phyloP scores from a whole-genome alignment of 2,113 vertebrate genomes.

The Pongo abelii region DNA sequence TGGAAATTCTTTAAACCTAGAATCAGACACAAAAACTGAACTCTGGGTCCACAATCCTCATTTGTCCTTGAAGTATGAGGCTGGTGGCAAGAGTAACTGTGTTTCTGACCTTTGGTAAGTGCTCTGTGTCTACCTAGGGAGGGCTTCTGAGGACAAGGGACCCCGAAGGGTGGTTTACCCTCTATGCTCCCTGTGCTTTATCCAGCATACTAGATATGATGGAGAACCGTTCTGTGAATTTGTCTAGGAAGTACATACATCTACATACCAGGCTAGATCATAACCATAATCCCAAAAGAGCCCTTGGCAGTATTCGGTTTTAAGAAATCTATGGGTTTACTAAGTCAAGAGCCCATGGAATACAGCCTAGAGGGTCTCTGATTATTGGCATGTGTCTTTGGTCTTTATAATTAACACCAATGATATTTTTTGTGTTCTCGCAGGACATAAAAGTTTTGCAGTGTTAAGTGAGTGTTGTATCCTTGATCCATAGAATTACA shows the following conservation, averaged over 20 bases:
- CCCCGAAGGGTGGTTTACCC: too few relatives aligned
- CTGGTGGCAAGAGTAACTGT: background rate
- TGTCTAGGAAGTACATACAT: background rate
- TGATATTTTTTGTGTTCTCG: background rate
- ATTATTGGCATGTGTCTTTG: background rate
- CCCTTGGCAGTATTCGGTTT: background rate
- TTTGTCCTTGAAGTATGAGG: background rate
- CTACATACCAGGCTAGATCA: background rate
- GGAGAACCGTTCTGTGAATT: background rate
- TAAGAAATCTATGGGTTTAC: background rate
- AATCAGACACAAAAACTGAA: background rate
- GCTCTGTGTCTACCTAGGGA: background rate
- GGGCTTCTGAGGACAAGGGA: background rate
- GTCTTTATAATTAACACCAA: background rate
- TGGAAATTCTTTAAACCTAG: background rate
- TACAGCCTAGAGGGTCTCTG: background rate
- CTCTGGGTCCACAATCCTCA: rapidly evolving
- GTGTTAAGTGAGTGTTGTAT: background rate
- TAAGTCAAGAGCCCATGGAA: background rate
- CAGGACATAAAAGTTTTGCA: background rate
- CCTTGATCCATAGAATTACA: background rate
- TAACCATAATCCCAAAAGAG: background rate
- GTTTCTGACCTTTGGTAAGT: background rate
- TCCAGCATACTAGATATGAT: background rate
- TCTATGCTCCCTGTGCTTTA: background rate